Evolutionary conservation across 2,113 vertebrate genomes (phyloP).

Genomic region (Eleginops maclovinus): DNA sequence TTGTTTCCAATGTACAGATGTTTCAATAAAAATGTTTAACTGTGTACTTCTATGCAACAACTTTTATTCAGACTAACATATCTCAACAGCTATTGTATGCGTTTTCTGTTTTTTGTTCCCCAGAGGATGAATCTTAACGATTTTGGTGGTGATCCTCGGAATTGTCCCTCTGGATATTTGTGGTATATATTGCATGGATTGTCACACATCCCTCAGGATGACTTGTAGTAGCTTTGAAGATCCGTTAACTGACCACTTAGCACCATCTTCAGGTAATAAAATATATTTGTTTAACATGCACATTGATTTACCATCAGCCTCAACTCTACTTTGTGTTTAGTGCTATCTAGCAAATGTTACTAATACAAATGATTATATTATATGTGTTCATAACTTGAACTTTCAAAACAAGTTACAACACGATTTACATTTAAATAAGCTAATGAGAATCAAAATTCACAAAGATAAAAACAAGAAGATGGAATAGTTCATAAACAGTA

Average conservation of each 20-base stretch:
- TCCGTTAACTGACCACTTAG: neutral
- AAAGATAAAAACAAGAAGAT: too few species aligned
- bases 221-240: neutral
- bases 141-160: neutral
- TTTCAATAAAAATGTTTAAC: slow-evolving; percentile 21
- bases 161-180: neutral
- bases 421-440: too few species aligned
- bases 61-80: neutral
- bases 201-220: neutral
- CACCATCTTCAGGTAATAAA: neutral
- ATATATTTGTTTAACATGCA: neutral
- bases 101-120: neutral
- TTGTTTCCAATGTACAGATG: neutral
- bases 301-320: neutral
- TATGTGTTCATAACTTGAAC: too few species aligned
- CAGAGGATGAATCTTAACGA: neutral
- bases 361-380: too few species aligned
- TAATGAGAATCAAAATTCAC: too few species aligned
- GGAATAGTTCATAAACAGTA: too few species aligned
- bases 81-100: neutral
- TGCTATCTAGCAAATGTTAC: neutral
- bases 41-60: neutral
- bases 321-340: neutral
- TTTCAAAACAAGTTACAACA: too few species aligned
- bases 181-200: neutral